Evolutionary conservation across 1,140 invertebrate species (phyloP).

Genomic region (Drosophila ironensis): DNA sequence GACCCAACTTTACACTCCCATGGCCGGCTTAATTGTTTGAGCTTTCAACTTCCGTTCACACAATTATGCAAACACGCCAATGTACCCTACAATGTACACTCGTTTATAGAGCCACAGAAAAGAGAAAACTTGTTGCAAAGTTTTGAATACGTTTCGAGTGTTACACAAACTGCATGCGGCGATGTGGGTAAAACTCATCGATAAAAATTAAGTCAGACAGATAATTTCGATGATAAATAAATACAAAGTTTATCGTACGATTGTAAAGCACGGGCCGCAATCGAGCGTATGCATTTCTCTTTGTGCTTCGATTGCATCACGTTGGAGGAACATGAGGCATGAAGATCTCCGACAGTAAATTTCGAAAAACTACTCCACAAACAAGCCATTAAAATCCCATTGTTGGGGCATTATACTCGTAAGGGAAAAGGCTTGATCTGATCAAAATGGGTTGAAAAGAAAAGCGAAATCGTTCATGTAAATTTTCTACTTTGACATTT

Average conservation of each 20-base stretch:
- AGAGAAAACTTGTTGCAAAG: background rate
- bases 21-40: slow-evolving; percentile 11
- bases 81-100: background rate
- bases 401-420: slow-evolving; percentile 19
- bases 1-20: slow-evolving; percentile 8
- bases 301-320: slow-evolving; percentile 9
- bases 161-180: no score
- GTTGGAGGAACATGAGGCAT: background rate
- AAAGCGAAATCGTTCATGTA: slow-evolving; percentile 74
- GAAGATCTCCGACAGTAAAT: background rate
- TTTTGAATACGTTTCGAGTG: no score
- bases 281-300: background rate
- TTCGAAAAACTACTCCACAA: background rate
- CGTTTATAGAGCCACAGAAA: background rate
- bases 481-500: slow-evolving; percentile 72
- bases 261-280: background rate
- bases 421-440: background rate
- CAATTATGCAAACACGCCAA: slow-evolving; percentile 14
- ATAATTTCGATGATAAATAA: no score
- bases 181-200: background rate
- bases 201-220: no score
- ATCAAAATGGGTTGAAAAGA: slow-evolving; percentile 15
- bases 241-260: no score
- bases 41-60: slow-evolving; percentile 31
- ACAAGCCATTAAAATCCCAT: slow-evolving; percentile 15